Evolutionary conservation across 2,888 invertebrate species (phyloP).

Genomic region (Salpingus planirostris): DNA sequence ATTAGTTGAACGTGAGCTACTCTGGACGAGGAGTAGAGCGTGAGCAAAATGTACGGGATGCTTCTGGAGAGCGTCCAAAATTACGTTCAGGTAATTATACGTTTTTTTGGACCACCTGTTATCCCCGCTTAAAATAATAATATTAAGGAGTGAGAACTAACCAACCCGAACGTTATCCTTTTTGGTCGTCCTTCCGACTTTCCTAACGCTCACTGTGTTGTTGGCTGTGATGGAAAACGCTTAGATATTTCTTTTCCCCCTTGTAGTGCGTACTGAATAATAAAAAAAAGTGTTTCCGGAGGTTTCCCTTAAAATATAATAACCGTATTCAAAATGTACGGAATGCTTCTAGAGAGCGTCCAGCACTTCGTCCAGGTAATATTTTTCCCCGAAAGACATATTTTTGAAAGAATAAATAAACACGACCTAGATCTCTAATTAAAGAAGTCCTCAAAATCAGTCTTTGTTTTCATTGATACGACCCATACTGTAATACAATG

Average conservation of each 20-base stretch:
- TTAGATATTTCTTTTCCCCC: too few species aligned
- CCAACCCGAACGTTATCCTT: constrained; percentile 2
- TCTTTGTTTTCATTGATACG: too few species aligned
- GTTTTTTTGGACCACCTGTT: too few species aligned
- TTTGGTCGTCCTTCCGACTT: constrained; percentile 3
- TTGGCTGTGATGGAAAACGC: constrained; percentile 2
- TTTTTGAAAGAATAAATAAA: not conserved
- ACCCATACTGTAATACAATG: too few species aligned
- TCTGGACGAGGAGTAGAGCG: too few species aligned
- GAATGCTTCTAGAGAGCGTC: constrained; percentile 55
- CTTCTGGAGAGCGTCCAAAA: not conserved
- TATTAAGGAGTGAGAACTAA: constrained; percentile 3
- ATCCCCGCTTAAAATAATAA: too few species aligned
- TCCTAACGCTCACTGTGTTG: constrained; percentile 8
- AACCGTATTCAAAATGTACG: constrained; percentile 45
- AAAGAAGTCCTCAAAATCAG: too few species aligned
- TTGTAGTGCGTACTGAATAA: too few species aligned
- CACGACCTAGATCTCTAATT: not conserved
- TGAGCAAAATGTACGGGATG: constrained; percentile 1
- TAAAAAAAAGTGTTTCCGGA: too few species aligned
- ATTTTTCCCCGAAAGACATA: too few species aligned
- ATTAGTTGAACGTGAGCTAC: too few species aligned
- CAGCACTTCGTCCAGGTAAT: constrained; percentile 52
- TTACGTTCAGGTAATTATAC: not conserved
- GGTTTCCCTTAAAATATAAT: constrained; percentile 2